Percentiles rank a stretch among this genome's conserved stretches.
Evolutionary conservation across 2,888 invertebrate genomes (phyloP).

Genomic region (Tachina grossa): DNA sequence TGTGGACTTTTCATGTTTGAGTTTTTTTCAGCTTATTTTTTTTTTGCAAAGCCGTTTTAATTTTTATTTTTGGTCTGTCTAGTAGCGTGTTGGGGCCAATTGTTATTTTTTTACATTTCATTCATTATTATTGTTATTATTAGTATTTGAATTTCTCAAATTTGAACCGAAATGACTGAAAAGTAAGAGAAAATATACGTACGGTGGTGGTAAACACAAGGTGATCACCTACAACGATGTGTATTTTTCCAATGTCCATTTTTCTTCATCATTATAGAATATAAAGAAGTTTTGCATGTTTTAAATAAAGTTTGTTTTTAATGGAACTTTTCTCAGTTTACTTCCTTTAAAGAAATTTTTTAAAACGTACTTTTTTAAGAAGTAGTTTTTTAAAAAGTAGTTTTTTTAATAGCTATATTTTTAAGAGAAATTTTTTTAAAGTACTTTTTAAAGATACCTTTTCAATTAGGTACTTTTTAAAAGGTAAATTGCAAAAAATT

Average conservation of each 20-base stretch:
- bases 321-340: too few relatives aligned
- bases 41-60: conserved; percentile 9
- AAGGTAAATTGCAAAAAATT: too few relatives aligned
- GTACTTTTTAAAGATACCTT: too few relatives aligned
- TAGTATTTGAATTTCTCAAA: conserved; percentile 51
- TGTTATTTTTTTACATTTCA: conserved; percentile 55
- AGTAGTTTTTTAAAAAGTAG: too few relatives aligned
- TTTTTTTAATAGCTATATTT: too few relatives aligned
- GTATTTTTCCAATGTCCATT: not conserved
- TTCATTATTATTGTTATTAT: conserved; percentile 47
- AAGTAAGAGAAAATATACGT: not conserved
- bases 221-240: not conserved
- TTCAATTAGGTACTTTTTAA: too few relatives aligned
- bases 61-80: conserved; percentile 45
- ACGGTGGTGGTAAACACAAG: not conserved
- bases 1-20: conserved; percentile 71
- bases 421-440: too few relatives aligned
- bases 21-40: conserved; percentile 23
- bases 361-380: too few relatives aligned
- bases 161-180: not conserved
- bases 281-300: too few relatives aligned
- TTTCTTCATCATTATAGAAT: not conserved
- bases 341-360: too few relatives aligned
- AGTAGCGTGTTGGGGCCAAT: conserved; percentile 68
- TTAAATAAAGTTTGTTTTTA: too few relatives aligned